phyloP scores from a whole-genome alignment of 1,140 invertebrate genomes.

The Drosophila kohkoa region DNA sequence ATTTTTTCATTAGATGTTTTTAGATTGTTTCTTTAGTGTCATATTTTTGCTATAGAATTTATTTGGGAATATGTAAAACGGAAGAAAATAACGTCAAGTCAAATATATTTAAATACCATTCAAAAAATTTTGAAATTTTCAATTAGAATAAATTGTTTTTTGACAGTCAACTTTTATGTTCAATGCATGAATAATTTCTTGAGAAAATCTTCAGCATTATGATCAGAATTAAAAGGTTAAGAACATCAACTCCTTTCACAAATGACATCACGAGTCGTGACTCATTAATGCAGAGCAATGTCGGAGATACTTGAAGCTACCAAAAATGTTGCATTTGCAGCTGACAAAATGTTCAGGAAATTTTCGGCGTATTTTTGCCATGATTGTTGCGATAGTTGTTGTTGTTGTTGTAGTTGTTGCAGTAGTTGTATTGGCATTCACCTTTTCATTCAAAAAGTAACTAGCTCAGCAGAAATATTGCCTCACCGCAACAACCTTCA shows the following conservation, averaged over 20 bases:
- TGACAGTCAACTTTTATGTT: no score
- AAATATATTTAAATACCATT: no score
- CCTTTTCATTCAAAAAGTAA: conserved; percentile 52
- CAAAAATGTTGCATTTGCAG: conserved; percentile 15
- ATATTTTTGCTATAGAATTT: no score
- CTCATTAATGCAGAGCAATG: neutral
- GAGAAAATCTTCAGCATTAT: no score
- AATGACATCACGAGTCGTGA: neutral
- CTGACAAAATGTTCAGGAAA: conserved; percentile 52
- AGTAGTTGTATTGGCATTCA: conserved; percentile 61
- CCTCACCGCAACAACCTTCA: conserved; percentile 59
- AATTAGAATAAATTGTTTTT: no score
- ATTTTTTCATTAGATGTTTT: no score
- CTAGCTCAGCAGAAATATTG: conserved; percentile 66
- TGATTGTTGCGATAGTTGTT: conserved; percentile 2
- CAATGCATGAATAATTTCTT: no score
- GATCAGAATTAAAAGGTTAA: no score
- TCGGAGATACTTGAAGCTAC: neutral
- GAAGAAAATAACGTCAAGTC: no score
- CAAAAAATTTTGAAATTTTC: no score
- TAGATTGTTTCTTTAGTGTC: no score
- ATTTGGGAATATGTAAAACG: no score
- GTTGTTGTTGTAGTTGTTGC: neutral
- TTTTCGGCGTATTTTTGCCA: conserved; percentile 17
- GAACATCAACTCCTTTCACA: neutral